Percentiles rank a stretch among this genome's conserved stretches.
Conservation (phyloP, 2,888 invertebrate genomes). For the Anaspis maculata region DNA sequence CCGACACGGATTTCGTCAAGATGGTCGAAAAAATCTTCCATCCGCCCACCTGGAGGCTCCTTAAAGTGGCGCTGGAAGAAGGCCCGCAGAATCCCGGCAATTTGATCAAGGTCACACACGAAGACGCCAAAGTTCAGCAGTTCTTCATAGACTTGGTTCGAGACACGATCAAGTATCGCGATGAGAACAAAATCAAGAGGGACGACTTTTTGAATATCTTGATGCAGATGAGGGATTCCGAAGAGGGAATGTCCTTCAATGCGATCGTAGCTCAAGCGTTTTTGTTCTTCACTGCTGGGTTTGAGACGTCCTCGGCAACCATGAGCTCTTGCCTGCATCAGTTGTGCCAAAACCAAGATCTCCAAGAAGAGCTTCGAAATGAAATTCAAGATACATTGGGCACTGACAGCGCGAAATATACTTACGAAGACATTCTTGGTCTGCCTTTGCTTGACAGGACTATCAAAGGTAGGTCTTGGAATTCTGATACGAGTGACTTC, state of each 20-base stretch:
- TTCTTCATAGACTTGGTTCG: conserved; percentile 4
- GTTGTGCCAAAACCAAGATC: conserved; percentile 6
- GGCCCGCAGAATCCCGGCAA: conserved; percentile 9
- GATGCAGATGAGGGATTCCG: conserved; percentile 6
- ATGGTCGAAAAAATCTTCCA: conserved; percentile 4
- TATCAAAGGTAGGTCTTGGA: conserved; percentile 4
- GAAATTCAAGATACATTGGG: conserved; percentile 8
- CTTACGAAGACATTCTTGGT: conserved; percentile 7
- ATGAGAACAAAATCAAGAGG: conserved; percentile 2
- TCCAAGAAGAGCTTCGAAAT: conserved; percentile 6
- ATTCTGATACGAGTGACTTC: neutral
- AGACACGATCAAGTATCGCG: conserved; percentile 4
- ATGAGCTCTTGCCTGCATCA: conserved; percentile 6
- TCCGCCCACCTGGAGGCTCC: conserved; percentile 1
- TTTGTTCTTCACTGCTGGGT: conserved; percentile 8
- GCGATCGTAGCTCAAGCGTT: conserved; percentile 7
- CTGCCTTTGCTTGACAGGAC: conserved; percentile 7
- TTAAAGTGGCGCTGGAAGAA: conserved; percentile 4
- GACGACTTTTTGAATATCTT: conserved; percentile 7
- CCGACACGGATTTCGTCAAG: conserved; percentile 1
- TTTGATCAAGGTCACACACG: conserved; percentile 1
- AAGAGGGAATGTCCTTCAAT: conserved; percentile 4
- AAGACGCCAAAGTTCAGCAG: neutral
- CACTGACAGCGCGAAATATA: conserved; percentile 3
- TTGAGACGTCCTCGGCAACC: conserved; percentile 7